phyloP scores from a whole-genome alignment of 1,140 invertebrate species.

The Temnothorax longispinosus region DNA sequence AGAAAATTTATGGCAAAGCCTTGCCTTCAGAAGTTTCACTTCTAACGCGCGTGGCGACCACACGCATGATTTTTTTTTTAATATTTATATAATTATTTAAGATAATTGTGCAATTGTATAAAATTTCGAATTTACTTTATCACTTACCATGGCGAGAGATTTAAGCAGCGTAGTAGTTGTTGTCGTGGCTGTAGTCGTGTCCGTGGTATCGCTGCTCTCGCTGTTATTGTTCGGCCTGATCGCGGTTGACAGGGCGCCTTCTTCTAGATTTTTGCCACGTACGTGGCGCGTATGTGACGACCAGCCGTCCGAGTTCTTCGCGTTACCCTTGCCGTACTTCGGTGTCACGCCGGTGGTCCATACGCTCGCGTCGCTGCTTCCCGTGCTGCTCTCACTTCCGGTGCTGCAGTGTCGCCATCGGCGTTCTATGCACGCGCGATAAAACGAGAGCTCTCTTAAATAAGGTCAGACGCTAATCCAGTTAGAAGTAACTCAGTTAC shows the following conservation, averaged over 20 bases:
- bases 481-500: slow-evolving; percentile 1
- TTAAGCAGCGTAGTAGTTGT: slow-evolving; percentile 77
- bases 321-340: slow-evolving; percentile 63
- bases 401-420: slow-evolving; percentile 82
- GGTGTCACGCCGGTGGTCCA: slow-evolving; percentile 81
- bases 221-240: slow-evolving; percentile 77
- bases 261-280: slow-evolving; percentile 77
- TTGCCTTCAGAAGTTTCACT: too few species aligned
- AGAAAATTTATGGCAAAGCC: too few species aligned
- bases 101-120: not conserved
- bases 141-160: slow-evolving; percentile 59
- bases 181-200: slow-evolving; percentile 77
- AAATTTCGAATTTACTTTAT: not conserved
- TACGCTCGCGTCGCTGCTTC: slow-evolving; percentile 80
- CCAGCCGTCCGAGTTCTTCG: slow-evolving; percentile 76
- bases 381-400: slow-evolving; percentile 83
- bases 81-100: not conserved
- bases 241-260: slow-evolving; percentile 69
- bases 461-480: not conserved
- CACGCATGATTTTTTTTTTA: too few species aligned
- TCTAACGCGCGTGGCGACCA: too few species aligned
- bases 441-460: slow-evolving; percentile 20
- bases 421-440: slow-evolving; percentile 70
- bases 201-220: slow-evolving; percentile 81
- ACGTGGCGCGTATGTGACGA: slow-evolving; percentile 70